Evolutionary conservation across 2,797 vertebrate species (phyloP).

Genomic region (Orestias chungarensis): DNA sequence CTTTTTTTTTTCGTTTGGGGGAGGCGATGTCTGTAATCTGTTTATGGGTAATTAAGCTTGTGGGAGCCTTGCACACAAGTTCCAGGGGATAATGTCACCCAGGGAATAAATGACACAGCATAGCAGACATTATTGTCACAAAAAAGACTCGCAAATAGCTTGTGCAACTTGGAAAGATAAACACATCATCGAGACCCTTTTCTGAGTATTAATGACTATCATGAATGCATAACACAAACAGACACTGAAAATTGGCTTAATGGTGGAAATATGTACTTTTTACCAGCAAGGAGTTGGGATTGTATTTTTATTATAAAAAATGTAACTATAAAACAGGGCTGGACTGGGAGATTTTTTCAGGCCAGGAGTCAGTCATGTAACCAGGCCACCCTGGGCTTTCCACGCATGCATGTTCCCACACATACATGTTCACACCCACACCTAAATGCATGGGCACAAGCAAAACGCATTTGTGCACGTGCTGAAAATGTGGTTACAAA

Average conservation of each 20-base stretch:
- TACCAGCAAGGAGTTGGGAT: not conserved
- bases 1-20: constrained; percentile 35
- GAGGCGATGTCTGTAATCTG: constrained; percentile 56
- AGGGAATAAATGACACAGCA: constrained; percentile 15
- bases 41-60: constrained; percentile 57
- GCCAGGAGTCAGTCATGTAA: too few species aligned
- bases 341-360: too few species aligned
- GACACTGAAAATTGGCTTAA: not conserved
- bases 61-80: constrained; percentile 26
- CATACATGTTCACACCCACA: too few species aligned
- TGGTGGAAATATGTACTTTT: not conserved
- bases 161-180: not conserved
- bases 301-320: too few species aligned
- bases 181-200: not conserved
- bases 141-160: not conserved
- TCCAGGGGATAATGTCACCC: constrained; percentile 32
- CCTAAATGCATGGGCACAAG: too few species aligned
- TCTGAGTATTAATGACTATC: not conserved
- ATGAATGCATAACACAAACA: not conserved
- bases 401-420: too few species aligned
- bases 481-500: too few species aligned
- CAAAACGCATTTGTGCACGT: too few species aligned
- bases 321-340: too few species aligned
- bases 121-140: constrained; percentile 3
- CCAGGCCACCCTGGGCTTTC: too few species aligned